Percentiles rank a stretch among this genome's conserved stretches.
Conservation (phyloP, 2,113 vertebrate species). For the Scortum barcoo region DNA sequence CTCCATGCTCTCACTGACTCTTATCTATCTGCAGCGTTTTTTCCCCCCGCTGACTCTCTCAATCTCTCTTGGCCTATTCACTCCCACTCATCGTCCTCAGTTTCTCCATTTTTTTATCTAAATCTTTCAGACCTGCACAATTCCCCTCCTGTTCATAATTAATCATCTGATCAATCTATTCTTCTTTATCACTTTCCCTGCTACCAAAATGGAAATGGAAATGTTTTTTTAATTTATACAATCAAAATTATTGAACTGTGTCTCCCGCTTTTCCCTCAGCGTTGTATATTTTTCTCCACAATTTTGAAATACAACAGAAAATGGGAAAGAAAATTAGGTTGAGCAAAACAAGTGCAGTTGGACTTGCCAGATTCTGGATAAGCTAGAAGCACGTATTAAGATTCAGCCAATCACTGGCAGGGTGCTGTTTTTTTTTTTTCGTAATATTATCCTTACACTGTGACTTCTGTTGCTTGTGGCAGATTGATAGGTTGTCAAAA, state of each 20-base stretch:
- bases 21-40: constrained; percentile 47
- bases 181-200: constrained; percentile 18
- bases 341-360: constrained; percentile 35
- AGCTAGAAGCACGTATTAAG: background rate
- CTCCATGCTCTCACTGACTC: constrained; percentile 52
- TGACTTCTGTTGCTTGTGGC: constrained; percentile 43
- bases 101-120: constrained; percentile 51
- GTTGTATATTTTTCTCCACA: constrained; percentile 5
- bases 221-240: background rate
- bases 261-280: background rate
- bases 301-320: constrained; percentile 16
- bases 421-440: constrained; percentile 32
- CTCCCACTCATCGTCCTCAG: constrained; percentile 43
- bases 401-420: constrained; percentile 31
- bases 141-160: constrained; percentile 45
- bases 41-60: constrained; percentile 50
- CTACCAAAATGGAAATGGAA: constrained; percentile 17
- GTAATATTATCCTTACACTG: constrained; percentile 49
- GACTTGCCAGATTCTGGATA: constrained; percentile 17
- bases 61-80: constrained; percentile 48
- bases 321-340: background rate
- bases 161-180: constrained; percentile 29
- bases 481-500: constrained; percentile 35
- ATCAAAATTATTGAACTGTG: constrained; percentile 12
- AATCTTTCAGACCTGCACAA: constrained; percentile 34